Percentiles rank a stretch among this genome's conserved stretches.
Evolutionary conservation across 1,140 invertebrate genomes (phyloP).

Genomic region (Sesamia nonagrioides): DNA sequence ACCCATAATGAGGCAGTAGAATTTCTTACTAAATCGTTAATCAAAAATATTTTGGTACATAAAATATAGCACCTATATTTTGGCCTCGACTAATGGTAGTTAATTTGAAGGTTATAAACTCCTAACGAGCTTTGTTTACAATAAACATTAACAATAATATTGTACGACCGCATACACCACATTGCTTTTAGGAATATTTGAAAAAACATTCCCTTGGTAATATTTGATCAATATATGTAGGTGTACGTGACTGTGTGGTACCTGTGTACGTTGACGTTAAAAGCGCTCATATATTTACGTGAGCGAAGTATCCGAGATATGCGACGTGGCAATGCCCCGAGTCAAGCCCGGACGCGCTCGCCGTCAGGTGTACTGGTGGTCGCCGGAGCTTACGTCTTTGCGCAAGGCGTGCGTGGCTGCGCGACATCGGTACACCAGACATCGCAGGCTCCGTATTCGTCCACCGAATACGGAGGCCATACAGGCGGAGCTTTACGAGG

Average conservation of each 20-base stretch:
- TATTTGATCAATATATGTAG: conserved; percentile 21
- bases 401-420: too few relatives aligned
- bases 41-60: conserved; percentile 30
- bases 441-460: too few relatives aligned
- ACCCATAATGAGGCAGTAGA: neutral
- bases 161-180: neutral
- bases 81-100: conserved; percentile 27
- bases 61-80: conserved; percentile 16
- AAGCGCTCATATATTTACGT: conserved; percentile 5
- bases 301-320: too few relatives aligned
- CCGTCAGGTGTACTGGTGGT: too few relatives aligned
- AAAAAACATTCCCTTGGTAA: conserved; percentile 27
- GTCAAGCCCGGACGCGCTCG: too few relatives aligned
- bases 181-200: conserved; percentile 36
- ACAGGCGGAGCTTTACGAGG: too few relatives aligned
- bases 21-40: neutral
- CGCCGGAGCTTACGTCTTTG: too few relatives aligned
- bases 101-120: conserved; percentile 37
- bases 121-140: conserved; percentile 42
- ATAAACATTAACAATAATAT: conserved; percentile 29
- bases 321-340: too few relatives aligned
- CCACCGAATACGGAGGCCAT: too few relatives aligned
- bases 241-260: conserved; percentile 12
- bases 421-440: too few relatives aligned
- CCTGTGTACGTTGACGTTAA: neutral